phyloP scores from a whole-genome alignment of 2,113 vertebrate genomes.

The Meleagris gallopavo region DNA sequence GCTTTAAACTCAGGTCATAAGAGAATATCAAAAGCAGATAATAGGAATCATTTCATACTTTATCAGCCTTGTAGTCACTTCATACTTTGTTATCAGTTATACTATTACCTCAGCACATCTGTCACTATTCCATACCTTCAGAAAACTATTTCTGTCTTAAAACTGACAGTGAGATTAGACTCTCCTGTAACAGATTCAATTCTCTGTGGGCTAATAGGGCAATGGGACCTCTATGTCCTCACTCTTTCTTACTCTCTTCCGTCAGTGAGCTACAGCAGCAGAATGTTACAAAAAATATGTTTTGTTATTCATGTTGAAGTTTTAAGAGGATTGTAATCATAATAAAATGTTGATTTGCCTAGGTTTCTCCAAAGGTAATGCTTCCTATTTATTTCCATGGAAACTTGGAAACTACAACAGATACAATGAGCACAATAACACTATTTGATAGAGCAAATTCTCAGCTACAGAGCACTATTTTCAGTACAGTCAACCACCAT shows the following conservation, averaged over 20 bases:
- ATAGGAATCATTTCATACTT: neutral
- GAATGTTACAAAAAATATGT: neutral
- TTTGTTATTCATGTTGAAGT: neutral
- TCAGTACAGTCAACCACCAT: too few species aligned
- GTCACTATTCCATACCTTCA: neutral
- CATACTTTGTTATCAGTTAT: neutral
- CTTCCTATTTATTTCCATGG: too few species aligned
- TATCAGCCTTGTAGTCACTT: neutral
- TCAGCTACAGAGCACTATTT: too few species aligned
- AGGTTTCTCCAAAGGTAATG: too few species aligned
- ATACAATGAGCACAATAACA: too few species aligned
- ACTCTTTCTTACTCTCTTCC: neutral
- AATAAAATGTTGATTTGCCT: neutral
- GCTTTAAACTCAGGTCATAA: neutral
- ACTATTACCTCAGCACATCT: neutral
- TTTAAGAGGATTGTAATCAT: neutral
- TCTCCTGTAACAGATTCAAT: neutral
- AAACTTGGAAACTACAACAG: too few species aligned
- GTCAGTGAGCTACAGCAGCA: neutral
- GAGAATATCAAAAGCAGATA: neutral
- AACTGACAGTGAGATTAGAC: neutral
- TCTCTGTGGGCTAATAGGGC: neutral
- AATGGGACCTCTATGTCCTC: neutral
- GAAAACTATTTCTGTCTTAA: slow-evolving; percentile 10
- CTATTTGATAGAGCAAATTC: too few species aligned